Base-by-base conservation (phyloP, 2,113 vertebrate genomes). In the Xiphorhynchus elegans region DNA sequence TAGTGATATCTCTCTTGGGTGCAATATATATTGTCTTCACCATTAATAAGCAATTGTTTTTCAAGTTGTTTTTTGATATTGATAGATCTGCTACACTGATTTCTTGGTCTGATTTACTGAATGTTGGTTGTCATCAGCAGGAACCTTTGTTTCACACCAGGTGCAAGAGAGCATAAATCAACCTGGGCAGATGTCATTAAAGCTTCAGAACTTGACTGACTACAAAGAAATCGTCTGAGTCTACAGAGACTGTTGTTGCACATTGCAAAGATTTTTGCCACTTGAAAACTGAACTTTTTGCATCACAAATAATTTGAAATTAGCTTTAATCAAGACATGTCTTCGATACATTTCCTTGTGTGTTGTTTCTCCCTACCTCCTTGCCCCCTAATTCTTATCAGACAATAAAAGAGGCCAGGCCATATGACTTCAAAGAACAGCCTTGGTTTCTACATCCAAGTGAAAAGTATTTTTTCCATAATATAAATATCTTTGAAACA, bases 21-120 rank as follows among this genome's bases (percentile, higher is more conserved):
- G 52, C 37, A 87, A 88, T 91, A 70, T 78, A 40, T 53, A 70
- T 63, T 74, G 35, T 44, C 69, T 73, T 89, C 50, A 60, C 39
- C 58, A 73, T 92, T 95, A 95, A 92, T 82, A 94, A 95, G 56
- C 35, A 87, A 75, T 79, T 87, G 89, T 86, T 87, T 95, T 95
- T 75, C 50, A 76, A 78, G 66, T 50, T 92, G 70, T 63, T 81
- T 76, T 68, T 78, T 89, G 69, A 75, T 78, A 79, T 40, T 73
- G 92, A 94, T 84, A 68, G 82, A 87, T 97, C 58, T 60, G 39
- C 28, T 80, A 47, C 50, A 68, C 46, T 37, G 64, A 47, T 82
- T 91, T 90, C 50, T 92, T 29, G 67, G 49, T 80, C 13, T 12
- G 39, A 89, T 87, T 90, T 87, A 81, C 31, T 50, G 85, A 84